Percentiles rank a stretch among this genome's conserved stretches.
Evolutionary conservation across 2,888 invertebrate species (phyloP).

Genomic region (Papilio demoleus): DNA sequence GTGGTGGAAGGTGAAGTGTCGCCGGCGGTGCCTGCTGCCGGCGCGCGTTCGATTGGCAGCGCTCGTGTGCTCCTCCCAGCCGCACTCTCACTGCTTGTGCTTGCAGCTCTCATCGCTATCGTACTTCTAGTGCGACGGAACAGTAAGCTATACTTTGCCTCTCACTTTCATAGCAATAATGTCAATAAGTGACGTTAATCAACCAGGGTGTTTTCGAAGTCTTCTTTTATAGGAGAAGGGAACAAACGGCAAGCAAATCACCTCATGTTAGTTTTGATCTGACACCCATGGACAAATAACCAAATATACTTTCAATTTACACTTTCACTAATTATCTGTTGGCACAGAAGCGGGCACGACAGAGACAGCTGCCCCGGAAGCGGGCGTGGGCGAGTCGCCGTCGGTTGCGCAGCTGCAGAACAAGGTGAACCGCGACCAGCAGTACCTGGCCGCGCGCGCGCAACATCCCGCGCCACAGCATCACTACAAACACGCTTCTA

Average conservation of each 20-base stretch:
- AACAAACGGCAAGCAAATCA: no score
- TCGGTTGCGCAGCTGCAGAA: slow-evolving; percentile 91
- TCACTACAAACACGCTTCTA: no score
- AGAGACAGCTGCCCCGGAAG: no score
- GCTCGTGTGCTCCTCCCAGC: slow-evolving; percentile 86
- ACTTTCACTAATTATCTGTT: not conserved
- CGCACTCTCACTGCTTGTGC: slow-evolving; percentile 86
- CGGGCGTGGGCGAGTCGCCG: slow-evolving; percentile 87
- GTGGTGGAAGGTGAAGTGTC: slow-evolving; percentile 85
- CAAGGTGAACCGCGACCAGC: slow-evolving; percentile 90
- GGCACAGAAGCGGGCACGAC: no score
- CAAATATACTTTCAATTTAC: not conserved
- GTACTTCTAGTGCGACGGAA: slow-evolving; percentile 88
- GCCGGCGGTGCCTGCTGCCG: slow-evolving; percentile 87
- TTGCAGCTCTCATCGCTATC: slow-evolving; percentile 86
- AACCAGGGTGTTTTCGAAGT: no score
- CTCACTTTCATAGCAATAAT: no score
- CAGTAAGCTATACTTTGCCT: slow-evolving; percentile 83
- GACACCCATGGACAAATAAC: no score
- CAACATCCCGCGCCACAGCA: slow-evolving; percentile 56
- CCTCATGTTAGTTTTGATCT: no score
- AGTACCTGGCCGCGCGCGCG: slow-evolving; percentile 88
- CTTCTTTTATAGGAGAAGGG: no score
- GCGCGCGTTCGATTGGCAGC: slow-evolving; percentile 86
- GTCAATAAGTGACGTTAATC: no score